Evolutionary conservation across 2,797 vertebrate species (phyloP), one percentile per base, ranked within the genome.

Genomic region (Garrulus glandarius): DNA sequence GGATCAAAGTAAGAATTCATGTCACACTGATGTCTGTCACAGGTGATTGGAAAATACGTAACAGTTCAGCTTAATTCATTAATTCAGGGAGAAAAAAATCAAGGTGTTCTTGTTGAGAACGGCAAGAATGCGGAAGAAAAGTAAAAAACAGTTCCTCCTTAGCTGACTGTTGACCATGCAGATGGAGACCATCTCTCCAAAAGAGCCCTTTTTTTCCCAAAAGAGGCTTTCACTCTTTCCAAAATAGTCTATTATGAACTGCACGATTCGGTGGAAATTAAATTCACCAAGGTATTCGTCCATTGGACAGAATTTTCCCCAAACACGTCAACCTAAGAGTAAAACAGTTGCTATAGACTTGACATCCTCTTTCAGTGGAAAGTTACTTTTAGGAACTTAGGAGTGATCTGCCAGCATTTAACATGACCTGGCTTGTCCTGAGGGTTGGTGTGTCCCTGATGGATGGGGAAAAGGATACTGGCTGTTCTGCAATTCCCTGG

Each of bases 1-100:
- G 20, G 29, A 87, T 85, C 44, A 36, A 82, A 90, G 15, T 52
- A 71, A 84, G 47, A 80, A 84, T 77, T 93, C 72, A 10, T 41
- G 55, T 91, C 59, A 78, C 70, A 64, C 23, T 63, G 44, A 39
- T 80, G 68, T 83, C 64, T 83, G 0, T 52, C 47, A 64, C 69
- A 79, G 79, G 11, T 57, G n/a, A 36, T 64, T 83, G 87, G 29
- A n/a, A 24, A 71, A 64, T 41, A 70, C 4, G 0, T 22, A 44
- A 50, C 29, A 57, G n/a, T 43, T 75, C 60, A 82, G 57, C 37
- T 27, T 61, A 34, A 64, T 78, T 22, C 32, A 68, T 84, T 60
- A 60, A 37, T 29, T 55, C 12, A 26, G 41, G 2, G 17, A n/a
- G 2, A 10, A 32, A 75, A 86, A 82, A 80, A 15, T 14, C 18